Evolutionary conservation across 2,113 vertebrate genomes (phyloP), one percentile per base, ranked within the genome.

Genomic region (Ictidomys tridecemlineatus): DNA sequence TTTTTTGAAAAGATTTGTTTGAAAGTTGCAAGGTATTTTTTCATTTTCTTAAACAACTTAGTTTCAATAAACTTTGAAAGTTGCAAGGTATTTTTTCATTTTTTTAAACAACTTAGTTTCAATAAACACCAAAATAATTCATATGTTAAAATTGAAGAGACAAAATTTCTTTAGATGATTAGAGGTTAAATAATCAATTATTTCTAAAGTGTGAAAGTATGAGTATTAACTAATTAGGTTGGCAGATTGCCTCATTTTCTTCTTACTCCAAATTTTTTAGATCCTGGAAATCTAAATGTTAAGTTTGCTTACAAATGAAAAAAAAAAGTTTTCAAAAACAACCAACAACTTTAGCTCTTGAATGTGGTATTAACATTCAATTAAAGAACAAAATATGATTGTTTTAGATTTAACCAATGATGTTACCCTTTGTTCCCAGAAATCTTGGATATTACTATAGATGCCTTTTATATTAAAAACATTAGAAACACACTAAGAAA

Each of bases 391-490:
- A 92, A 94, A 3, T 53, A 61, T 83, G 16, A 92, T 65, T 70
- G 20, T 76, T 91, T 96, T 83, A 30, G 48, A 91, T 84, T 83
- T 95, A 88, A 92, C 16, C 7, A 37, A 85, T 58, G 67, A 74
- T 42, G 39, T 42, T 89, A 83, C 26, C 51, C 51, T 76, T n/a
- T 72, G n/a, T 63, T 85, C 53, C 73, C 32, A 56, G 34, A 95
- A 94, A 93, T 10, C 4, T 95, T 91, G 65, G 77, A 24, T 93
- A 73, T 89, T 90, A 74, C 80, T 87, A 80, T 24, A 84, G 39
- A 89, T n/a, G 87, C 30, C 37, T 94, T 91, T 92, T 87, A 85
- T 56, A 87, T 95, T 73, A 95, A n/a, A 42, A 86, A 93, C 34
- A 63, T 88, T 53, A 94, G 42, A 91, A 87, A 93, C 4, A 61